Conservation (phyloP, 2,888 invertebrate genomes). For the Perizoma affinitatum region DNA sequence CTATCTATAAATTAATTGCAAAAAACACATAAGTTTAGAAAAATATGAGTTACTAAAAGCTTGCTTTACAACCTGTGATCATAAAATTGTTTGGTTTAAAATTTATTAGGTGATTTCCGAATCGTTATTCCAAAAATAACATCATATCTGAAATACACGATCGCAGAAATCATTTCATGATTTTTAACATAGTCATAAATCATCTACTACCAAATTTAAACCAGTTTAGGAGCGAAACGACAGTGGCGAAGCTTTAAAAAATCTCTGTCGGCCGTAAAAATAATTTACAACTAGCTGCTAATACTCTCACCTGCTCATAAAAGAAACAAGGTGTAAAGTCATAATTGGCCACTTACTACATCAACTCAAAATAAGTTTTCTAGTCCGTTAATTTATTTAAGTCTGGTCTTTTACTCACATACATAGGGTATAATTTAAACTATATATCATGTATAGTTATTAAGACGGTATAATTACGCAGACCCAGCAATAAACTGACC, state of each 20-base stretch:
- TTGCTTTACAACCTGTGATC: too few species aligned
- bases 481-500: constrained; percentile 48
- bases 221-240: constrained; percentile 3
- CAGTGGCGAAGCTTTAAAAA: constrained; percentile 3
- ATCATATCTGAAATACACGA: too few species aligned
- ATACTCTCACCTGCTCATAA: constrained; percentile 9
- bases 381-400: constrained; percentile 14
- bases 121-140: too few species aligned
- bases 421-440: constrained; percentile 12
- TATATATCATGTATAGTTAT: constrained; percentile 11
- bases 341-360: constrained; percentile 20
- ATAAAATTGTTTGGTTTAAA: too few species aligned
- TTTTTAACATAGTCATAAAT: neutral
- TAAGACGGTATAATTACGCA: constrained; percentile 39
- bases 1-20: too few species aligned
- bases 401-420: constrained; percentile 9
- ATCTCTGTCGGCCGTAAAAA: constrained; percentile 5
- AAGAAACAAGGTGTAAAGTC: constrained; percentile 15
- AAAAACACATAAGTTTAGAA: too few species aligned
- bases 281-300: constrained; percentile 13
- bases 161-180: too few species aligned
- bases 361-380: constrained; percentile 18
- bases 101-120: too few species aligned
- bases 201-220: neutral
- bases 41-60: too few species aligned